Evolutionary conservation across 1,140 invertebrate genomes (phyloP).

Genomic region (Rhagoletis pomonella): DNA sequence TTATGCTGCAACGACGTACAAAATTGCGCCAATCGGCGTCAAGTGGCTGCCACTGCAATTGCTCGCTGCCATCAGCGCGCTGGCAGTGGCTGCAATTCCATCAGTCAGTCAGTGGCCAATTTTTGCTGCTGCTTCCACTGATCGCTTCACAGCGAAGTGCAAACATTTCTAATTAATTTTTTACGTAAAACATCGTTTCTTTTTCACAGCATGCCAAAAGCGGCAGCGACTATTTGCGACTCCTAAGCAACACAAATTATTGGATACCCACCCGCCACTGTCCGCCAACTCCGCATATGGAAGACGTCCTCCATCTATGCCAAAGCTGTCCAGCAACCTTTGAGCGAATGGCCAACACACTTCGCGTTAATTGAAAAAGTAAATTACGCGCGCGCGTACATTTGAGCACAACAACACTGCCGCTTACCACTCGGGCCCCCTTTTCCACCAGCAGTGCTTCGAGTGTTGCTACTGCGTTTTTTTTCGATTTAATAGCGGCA

Average conservation of each 20-base stretch:
- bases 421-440: background rate
- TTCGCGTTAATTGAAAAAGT: slow-evolving; percentile 40
- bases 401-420: background rate
- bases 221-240: background rate
- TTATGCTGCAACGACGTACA: slow-evolving; percentile 10
- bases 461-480: background rate
- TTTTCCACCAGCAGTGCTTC: background rate
- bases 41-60: slow-evolving; percentile 28
- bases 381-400: slow-evolving; percentile 15
- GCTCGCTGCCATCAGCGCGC: background rate
- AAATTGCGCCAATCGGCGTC: slow-evolving; percentile 20
- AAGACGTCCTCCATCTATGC: background rate
- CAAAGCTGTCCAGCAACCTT: background rate
- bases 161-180: slow-evolving; percentile 33
- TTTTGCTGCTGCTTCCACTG: background rate
- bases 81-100: background rate
- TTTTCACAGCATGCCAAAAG: background rate
- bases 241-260: background rate
- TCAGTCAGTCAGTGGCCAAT: background rate
- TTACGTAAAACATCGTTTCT: background rate
- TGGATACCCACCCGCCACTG: background rate
- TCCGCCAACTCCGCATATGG: no score
- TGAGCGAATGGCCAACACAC: slow-evolving; percentile 22
- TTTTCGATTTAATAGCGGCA: background rate
- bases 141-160: slow-evolving; percentile 19